Percentiles rank a stretch among this genome's conserved stretches.
Conservation (phyloP, 2,113 vertebrate species). For the Pycnonotus jocosus region DNA sequence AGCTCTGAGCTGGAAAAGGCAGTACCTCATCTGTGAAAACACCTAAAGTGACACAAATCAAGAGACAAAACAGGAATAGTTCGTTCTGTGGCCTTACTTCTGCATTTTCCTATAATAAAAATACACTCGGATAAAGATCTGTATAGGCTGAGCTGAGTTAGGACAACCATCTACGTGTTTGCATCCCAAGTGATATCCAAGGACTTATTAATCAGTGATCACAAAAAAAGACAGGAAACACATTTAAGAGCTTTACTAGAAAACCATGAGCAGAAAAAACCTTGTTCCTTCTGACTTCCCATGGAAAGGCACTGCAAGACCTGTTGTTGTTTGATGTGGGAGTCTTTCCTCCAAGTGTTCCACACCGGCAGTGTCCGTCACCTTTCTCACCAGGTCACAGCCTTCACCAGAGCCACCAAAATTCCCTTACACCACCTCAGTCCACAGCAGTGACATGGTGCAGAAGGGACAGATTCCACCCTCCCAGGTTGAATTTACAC, state of each 20-base stretch:
- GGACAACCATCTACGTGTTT: neutral
- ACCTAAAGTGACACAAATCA: rapidly evolving
- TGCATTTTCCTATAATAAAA: neutral
- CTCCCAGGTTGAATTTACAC: neutral
- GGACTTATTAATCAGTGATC: neutral
- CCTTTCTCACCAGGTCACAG: rapidly evolving
- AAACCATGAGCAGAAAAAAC: neutral
- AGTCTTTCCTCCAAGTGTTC: neutral
- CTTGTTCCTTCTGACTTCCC: rapidly evolving
- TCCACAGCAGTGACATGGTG: rapidly evolving
- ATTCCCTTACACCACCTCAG: neutral
- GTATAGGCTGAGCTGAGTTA: neutral
- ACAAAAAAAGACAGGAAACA: neutral
- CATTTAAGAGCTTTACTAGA: neutral
- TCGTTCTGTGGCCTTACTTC: neutral
- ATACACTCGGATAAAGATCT: neutral
- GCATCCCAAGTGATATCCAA: neutral
- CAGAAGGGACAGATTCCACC: neutral
- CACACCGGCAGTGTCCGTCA: neutral
- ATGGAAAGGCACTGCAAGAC: neutral
- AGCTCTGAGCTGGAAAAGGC: neutral
- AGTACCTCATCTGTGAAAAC: neutral
- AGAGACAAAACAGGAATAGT: neutral
- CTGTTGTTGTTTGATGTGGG: rapidly evolving
- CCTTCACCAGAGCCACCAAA: neutral